Evolutionary conservation across 2,888 invertebrate genomes (phyloP).

Genomic region (Eulithis prunata): DNA sequence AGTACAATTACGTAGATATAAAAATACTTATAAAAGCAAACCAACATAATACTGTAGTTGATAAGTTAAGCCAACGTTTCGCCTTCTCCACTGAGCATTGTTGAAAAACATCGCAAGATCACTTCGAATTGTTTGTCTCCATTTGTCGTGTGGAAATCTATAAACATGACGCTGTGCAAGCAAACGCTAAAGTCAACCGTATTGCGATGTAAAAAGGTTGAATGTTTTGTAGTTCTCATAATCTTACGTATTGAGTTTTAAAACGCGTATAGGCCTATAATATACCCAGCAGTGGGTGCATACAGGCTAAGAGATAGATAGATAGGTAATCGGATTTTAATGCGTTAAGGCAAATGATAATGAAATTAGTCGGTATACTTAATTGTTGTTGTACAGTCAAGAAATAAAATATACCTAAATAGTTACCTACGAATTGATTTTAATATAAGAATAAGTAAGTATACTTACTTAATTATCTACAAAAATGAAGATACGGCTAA

Average conservation of each 20-base stretch:
- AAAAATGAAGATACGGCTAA: no score
- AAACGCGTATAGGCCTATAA: not conserved
- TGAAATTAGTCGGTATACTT: no score
- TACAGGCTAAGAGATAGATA: no score
- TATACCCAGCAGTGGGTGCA: no score
- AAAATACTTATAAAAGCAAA: not conserved
- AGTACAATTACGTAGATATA: not conserved
- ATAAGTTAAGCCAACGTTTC: conserved; percentile 5
- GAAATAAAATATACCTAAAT: no score
- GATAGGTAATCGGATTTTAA: conserved; percentile 17
- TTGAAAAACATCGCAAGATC: conserved; percentile 56
- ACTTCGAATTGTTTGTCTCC: conserved; percentile 57
- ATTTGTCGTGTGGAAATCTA: conserved; percentile 69
- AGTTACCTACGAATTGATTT: no score
- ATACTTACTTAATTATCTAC: no score
- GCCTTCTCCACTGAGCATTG: conserved; percentile 34
- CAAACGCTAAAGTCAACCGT: conserved; percentile 25
- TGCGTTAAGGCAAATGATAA: conserved; percentile 7
- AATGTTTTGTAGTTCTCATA: not conserved
- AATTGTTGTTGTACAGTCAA: no score
- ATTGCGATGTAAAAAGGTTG: conserved; percentile 13
- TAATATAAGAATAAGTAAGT: no score
- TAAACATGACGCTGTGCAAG: conserved; percentile 56
- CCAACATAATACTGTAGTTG: not conserved
- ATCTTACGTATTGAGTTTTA: conserved; percentile 15